These are phyloP conservation scores for Myrmecophaga tridactyla DNA, from an alignment of 2,113 vertebrate species.

Conservation along the genomic window DNA sequence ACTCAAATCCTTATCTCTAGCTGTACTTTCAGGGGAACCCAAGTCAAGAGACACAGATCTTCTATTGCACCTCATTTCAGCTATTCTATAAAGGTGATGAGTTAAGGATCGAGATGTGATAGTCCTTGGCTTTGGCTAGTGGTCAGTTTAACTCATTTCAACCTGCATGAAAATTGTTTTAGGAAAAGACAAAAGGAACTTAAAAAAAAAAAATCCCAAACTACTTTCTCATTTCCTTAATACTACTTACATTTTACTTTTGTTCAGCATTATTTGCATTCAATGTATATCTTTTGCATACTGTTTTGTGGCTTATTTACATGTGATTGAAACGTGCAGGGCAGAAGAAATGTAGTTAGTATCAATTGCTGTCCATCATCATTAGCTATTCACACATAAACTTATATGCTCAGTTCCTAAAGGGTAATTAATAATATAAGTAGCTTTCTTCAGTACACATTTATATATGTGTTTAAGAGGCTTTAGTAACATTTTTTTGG, in stretches of 20 bases:
- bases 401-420: neutral
- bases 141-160: neutral
- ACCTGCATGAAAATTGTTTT: neutral
- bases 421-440: neutral
- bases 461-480: neutral
- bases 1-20: no score
- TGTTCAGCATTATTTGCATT: neutral
- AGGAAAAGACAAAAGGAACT: neutral
- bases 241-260: neutral
- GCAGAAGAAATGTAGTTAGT: neutral
- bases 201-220: neutral
- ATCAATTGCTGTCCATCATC: accelerated
- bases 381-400: neutral
- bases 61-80: neutral
- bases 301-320: neutral
- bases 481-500: neutral
- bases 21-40: neutral
- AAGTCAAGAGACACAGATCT: neutral
- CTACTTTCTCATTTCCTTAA: neutral
- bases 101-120: neutral
- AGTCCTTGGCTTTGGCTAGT: neutral
- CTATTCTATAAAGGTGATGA: neutral
- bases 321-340: neutral
- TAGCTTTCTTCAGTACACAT: neutral
- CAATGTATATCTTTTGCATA: neutral